Evolutionary conservation across 2,113 vertebrate species (phyloP).

Genomic region (Eonycteris spelaea): DNA sequence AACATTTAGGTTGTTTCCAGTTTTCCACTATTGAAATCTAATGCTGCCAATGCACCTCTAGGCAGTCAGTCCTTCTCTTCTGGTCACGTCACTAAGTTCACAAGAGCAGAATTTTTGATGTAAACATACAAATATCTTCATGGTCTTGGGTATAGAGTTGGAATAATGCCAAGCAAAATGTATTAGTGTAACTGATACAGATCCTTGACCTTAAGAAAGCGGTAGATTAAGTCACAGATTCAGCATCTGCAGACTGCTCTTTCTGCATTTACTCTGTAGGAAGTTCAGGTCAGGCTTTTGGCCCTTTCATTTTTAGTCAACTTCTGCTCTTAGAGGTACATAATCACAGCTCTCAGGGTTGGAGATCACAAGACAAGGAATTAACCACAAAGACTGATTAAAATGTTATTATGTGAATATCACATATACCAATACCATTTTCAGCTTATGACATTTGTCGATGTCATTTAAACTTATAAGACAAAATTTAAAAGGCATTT

Average conservation of each 20-base stretch:
- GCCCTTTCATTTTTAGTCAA: background rate
- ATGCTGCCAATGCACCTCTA: background rate
- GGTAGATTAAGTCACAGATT: background rate
- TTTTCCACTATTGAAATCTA: background rate
- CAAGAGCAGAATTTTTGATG: background rate
- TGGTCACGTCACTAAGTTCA: background rate
- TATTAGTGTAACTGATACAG: background rate
- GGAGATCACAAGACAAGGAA: background rate
- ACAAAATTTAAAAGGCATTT: constrained; percentile 31
- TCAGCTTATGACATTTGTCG: background rate
- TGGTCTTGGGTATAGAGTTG: background rate
- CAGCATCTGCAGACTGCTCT: background rate
- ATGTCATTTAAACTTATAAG: constrained; percentile 26
- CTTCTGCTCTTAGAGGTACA: background rate
- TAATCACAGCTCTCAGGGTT: background rate
- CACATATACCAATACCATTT: background rate
- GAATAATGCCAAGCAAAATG: background rate
- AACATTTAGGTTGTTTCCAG: background rate
- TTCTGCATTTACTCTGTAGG: background rate
- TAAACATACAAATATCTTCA: background rate
- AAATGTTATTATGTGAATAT: background rate
- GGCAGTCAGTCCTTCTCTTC: background rate
- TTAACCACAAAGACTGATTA: background rate
- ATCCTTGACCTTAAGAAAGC: background rate
- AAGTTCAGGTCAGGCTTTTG: background rate